Evolutionary conservation across 2,797 vertebrate species (phyloP).

Genomic region (Leptodactylus fallax): DNA sequence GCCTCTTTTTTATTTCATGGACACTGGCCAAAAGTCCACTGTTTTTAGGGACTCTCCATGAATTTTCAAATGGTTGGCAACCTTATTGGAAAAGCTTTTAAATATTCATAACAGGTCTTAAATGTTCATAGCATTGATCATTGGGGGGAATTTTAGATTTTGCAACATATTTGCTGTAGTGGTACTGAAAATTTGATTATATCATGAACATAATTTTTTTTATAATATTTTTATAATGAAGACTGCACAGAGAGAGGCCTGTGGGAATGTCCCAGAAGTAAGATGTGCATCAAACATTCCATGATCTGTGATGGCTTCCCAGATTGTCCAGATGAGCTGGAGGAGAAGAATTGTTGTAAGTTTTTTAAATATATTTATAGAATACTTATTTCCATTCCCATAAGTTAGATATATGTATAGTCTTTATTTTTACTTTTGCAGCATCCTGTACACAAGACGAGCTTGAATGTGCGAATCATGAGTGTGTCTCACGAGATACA

Average conservation of each 20-base stretch:
- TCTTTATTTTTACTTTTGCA: slow-evolving; percentile 65
- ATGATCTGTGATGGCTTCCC: slow-evolving; percentile 96
- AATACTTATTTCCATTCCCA: neutral
- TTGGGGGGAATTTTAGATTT: neutral
- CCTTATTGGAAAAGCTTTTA: neutral
- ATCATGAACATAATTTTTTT: neutral
- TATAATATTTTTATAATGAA: slow-evolving; percentile 70
- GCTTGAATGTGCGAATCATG: slow-evolving; percentile 87
- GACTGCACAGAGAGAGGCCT: slow-evolving; percentile 90
- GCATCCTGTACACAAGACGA: slow-evolving; percentile 85
- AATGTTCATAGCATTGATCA: neutral
- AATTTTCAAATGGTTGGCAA: neutral
- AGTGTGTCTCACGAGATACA: slow-evolving; percentile 83
- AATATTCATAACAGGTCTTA: neutral
- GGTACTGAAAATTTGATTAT: neutral
- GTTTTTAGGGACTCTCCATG: neutral
- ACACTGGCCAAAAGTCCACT: neutral
- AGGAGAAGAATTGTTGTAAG: slow-evolving; percentile 96
- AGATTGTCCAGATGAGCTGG: slow-evolving; percentile 88
- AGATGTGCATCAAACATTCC: slow-evolving; percentile 83
- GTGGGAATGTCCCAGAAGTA: slow-evolving; percentile 90
- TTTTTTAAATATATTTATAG: slow-evolving; percentile 3
- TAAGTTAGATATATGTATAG: neutral
- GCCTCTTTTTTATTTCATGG: neutral
- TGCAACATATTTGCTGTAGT: neutral